Evolutionary conservation across 1,140 invertebrate genomes (phyloP).

Genomic region (Rhagoletis zephyria): DNA sequence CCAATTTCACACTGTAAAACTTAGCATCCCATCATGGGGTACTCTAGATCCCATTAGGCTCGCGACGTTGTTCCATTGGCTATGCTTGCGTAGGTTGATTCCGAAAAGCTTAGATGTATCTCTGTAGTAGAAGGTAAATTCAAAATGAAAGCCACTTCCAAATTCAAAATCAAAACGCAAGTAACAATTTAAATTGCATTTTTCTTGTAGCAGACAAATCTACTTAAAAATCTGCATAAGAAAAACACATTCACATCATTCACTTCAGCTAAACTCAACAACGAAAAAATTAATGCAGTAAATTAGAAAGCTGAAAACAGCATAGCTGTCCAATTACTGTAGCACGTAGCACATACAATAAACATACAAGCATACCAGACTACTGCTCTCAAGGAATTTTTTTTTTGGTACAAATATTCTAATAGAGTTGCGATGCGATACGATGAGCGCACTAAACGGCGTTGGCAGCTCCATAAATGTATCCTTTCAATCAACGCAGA

Average conservation of each 20-base stretch:
- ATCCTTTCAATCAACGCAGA: constrained; percentile 49
- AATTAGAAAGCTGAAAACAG: not conserved
- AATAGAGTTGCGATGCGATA: constrained; percentile 32
- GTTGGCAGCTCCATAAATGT: constrained; percentile 51
- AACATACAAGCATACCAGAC: too few relatives aligned
- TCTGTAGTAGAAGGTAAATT: too few relatives aligned
- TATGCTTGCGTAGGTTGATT: too few relatives aligned
- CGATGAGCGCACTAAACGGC: constrained; percentile 33
- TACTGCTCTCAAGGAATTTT: not conserved
- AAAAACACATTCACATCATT: constrained; percentile 35
- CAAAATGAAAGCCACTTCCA: not conserved
- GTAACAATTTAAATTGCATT: not conserved
- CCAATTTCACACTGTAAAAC: too few relatives aligned
- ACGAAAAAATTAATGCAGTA: not conserved
- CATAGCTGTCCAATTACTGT: not conserved
- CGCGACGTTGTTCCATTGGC: too few relatives aligned
- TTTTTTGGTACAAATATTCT: not conserved
- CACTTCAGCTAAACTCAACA: not conserved
- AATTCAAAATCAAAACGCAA: not conserved
- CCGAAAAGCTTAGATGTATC: too few relatives aligned
- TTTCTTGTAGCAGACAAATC: not conserved
- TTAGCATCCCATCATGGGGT: too few relatives aligned
- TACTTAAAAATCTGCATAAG: constrained; percentile 15
- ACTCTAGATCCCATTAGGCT: too few relatives aligned
- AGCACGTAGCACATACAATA: too few relatives aligned